Conservation (phyloP, 1,140 invertebrate genomes). For the Dinoponera quadriceps region DNA sequence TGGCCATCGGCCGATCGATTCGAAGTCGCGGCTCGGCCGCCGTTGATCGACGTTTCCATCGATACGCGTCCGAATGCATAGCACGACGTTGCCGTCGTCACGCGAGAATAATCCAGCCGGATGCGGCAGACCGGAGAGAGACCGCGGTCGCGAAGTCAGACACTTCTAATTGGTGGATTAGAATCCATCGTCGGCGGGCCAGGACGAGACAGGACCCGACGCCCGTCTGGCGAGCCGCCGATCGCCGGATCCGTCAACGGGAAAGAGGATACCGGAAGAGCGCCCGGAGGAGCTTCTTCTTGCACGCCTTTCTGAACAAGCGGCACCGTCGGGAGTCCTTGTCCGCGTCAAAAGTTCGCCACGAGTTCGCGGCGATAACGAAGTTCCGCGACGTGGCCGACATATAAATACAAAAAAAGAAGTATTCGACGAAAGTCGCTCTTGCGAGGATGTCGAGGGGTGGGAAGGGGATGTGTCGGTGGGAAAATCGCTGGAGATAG, state of each 20-base stretch:
- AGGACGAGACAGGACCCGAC: not conserved
- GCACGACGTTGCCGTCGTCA: not conserved
- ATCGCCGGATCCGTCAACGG: conserved; percentile 28
- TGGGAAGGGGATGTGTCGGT: too few species aligned
- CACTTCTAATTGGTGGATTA: conserved; percentile 52
- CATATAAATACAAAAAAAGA: conserved; percentile 20
- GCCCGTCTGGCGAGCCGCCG: conserved; percentile 38
- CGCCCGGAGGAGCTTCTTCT: conserved; percentile 8
- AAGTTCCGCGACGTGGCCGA: not conserved
- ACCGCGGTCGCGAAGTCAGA: conserved; percentile 39
- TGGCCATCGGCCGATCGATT: conserved; percentile 6
- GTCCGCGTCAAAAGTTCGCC: conserved; percentile 52
- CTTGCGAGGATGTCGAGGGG: conserved; percentile 18
- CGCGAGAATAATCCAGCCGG: conserved; percentile 63
- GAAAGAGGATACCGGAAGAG: not conserved
- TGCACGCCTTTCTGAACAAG: not conserved
- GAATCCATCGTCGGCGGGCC: conserved; percentile 32
- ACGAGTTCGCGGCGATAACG: conserved; percentile 30
- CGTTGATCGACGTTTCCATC: conserved; percentile 65
- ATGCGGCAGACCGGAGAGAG: conserved; percentile 43
- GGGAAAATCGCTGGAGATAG: too few species aligned
- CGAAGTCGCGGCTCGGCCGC: conserved; percentile 15
- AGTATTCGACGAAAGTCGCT: conserved; percentile 3
- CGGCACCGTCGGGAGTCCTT: conserved; percentile 1
- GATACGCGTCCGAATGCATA: conserved; percentile 64